Evolutionary conservation across 2,888 invertebrate genomes (phyloP), one percentile per base, ranked within the genome.

Genomic region (Pachydiplax longipennis): DNA sequence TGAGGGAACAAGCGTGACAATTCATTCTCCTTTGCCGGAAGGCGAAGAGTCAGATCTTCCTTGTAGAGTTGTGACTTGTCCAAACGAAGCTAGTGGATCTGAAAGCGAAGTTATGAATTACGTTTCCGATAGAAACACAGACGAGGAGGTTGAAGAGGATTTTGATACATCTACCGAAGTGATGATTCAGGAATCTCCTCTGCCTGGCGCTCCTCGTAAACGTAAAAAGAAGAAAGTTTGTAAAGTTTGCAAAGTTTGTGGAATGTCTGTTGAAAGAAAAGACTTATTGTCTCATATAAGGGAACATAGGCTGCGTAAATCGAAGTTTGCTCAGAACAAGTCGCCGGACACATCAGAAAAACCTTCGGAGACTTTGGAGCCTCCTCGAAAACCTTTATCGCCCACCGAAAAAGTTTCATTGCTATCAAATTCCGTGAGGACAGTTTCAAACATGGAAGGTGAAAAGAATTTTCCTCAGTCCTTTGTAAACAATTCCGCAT

Each of bases 221-320:
- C 53, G 35, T 10, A 48, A 37, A 22, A 81, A 58, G 53, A 83
- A 83, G 22, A 83, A 58, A 44, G 25, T 83, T 31, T 83, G 25
- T 35, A 83, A 83, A 58, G 82, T 82, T 25, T 82, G 82, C 48
- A 82, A 82, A 37, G 83, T 53, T n/a, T 83, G 83, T 53, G 83
- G 83, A 18, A 53, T 31, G 31, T 53, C 53, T 25, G 83, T 83
- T 8, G 83, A 83, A 31, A 48, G 83, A 4, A 25, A 83, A 83
- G 58, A 83, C 83, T 83, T 83, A 31, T 22, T 83, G 3, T 35
- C 58, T 35, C 83, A 83, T 83, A 35, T 83, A 6, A 83, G 22
- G 15, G 83, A 83, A 6, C 83, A 83, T 53, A 83, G 58, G 31
- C 53, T 48, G 35, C 53, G 35, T 25, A 83, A 83, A 58, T 58